Evolutionary conservation across 2,888 invertebrate species (phyloP), one percentile per base, ranked within the genome.

Genomic region (Polymixis lichenea): DNA sequence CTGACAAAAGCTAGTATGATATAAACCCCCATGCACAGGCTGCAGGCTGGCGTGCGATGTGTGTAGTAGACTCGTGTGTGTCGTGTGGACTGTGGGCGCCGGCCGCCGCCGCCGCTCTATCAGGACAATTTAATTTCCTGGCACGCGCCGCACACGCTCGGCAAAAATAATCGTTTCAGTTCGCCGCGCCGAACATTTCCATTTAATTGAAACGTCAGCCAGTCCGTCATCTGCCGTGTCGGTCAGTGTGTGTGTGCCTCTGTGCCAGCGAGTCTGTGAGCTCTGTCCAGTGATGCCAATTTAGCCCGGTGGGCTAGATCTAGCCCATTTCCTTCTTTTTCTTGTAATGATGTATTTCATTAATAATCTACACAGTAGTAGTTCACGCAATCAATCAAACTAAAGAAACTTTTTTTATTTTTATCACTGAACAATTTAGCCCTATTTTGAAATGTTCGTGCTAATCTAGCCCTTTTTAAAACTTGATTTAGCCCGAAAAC

Each of bases 51-150:
- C 49, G 38, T 17, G 56, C 8, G 28, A n/a, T n/a, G 32, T n/a
- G 5, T 43, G 56, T 11, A 17, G 32, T 43, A 19, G n/a, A n/a
- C 19, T 43, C 43, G 17, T 5, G 15, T 15, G 58, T 46, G 53
- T 25, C 17, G n/a, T 17, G 53, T 22, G 32, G n/a, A 8, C 13
- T 8, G 25, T 15, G n/a, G 7, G 17, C 22, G 43, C 25, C 22
- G 28, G 22, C 25, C 43, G 15, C 25, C 71, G 76, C 8, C 22
- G 64, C 38, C 22, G 19, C 51, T 49, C 67, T 43, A 22, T 6
- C 77, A 77, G 72, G 77, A 76, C 83, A 69, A 72, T 82, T 77
- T 82, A 77, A 81, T 82, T 70, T 82, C 81, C 69, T 77, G 77
- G 19, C 65, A 65, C 82, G 32, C 68, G 65, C 83, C 72, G 65